Conservation (phyloP, 1,140 invertebrate species). For the Brachionus rubens region DNA sequence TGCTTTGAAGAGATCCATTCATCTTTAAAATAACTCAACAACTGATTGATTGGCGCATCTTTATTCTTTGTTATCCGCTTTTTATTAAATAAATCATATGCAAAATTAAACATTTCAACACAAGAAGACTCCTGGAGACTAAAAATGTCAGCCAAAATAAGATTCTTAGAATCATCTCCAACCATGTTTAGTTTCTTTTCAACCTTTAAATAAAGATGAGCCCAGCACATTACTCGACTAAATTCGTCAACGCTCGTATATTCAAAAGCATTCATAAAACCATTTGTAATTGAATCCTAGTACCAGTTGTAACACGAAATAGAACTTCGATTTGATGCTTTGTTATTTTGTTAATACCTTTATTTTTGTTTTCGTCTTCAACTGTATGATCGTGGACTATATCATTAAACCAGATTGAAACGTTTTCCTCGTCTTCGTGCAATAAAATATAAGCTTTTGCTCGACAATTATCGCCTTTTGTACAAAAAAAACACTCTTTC, state of each 20-base stretch:
- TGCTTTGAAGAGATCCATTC: not conserved
- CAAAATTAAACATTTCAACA: not conserved
- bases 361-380: not conserved
- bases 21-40: not conserved
- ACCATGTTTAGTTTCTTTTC: not conserved
- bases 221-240: not conserved
- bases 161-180: not conserved
- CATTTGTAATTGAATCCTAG: no score
- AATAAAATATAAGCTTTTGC: no score
- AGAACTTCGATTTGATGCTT: not conserved
- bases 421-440: no score
- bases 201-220: not conserved
- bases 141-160: not conserved
- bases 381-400: no score
- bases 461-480: no score
- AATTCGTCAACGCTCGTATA: no score
- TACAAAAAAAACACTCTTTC: no score
- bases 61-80: not conserved
- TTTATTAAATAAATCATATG: not conserved
- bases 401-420: no score
- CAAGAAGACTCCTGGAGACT: not conserved
- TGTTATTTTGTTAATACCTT: not conserved
- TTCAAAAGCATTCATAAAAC: no score
- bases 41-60: not conserved
- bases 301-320: not conserved